A percentile compares a stretch with the other conserved stretches of the same genome.
Evolutionary conservation across 2,888 invertebrate species (phyloP).

Genomic region (Nemurella pictetii): DNA sequence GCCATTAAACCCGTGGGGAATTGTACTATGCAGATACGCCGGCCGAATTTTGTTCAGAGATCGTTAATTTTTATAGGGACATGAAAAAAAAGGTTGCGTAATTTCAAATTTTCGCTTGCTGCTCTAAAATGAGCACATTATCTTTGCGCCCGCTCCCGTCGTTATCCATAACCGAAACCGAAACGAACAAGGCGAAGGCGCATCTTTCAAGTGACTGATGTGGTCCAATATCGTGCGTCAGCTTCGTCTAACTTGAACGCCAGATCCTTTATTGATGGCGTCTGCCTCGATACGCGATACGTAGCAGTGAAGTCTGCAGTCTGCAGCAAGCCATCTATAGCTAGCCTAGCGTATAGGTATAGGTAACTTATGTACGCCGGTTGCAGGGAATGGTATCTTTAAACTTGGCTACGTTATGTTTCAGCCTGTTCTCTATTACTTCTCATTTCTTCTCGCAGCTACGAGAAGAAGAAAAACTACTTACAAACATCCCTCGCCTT

Average conservation of each 20-base stretch:
- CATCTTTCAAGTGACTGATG: not conserved
- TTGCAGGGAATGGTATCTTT: conserved; percentile 18
- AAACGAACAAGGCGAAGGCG: not conserved
- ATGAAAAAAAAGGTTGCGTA: not conserved
- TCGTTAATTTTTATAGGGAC: not conserved
- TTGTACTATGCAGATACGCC: not conserved
- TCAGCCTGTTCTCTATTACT: conserved; percentile 16
- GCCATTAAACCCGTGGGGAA: not conserved
- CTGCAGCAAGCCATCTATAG: too few species aligned
- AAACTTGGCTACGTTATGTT: not conserved
- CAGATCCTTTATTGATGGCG: not conserved
- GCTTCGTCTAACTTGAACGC: not conserved
- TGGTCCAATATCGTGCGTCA: not conserved
- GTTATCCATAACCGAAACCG: not conserved
- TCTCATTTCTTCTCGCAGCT: conserved; percentile 17
- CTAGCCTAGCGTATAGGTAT: not conserved
- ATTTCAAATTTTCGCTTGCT: not conserved
- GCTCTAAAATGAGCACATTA: not conserved
- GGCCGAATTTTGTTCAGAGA: not conserved
- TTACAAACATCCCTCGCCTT: not conserved
- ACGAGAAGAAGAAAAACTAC: not conserved
- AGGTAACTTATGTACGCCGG: conserved; percentile 15
- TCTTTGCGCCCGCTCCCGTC: not conserved
- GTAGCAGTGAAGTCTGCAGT: too few species aligned
- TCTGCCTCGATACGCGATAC: not conserved